Evolutionary conservation across 2,888 invertebrate species (phyloP).

Genomic region (Melangyna quadrimaculata): DNA sequence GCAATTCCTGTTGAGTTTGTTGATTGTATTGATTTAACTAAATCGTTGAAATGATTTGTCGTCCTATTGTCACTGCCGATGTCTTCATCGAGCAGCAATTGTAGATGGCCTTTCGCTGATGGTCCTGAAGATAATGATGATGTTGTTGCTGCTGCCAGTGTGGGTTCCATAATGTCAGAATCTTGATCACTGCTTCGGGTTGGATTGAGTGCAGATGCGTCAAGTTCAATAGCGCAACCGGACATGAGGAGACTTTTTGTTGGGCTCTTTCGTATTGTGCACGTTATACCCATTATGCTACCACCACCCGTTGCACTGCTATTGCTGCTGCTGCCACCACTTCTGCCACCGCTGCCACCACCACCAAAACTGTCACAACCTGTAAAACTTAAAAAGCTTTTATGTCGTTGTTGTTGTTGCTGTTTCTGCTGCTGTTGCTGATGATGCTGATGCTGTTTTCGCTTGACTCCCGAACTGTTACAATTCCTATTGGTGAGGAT

Average conservation of each 20-base stretch:
- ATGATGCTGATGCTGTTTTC: conserved; percentile 34
- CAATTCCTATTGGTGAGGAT: conserved; percentile 57
- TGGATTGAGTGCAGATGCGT: conserved; percentile 29
- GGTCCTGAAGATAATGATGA: conserved; percentile 24
- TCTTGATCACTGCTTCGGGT: conserved; percentile 57
- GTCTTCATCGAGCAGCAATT: conserved; percentile 34
- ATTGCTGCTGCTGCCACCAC: conserved; percentile 62
- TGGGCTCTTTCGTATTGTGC: conserved; percentile 64
- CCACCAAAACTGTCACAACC: background rate
- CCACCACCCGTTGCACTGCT: conserved; percentile 61
- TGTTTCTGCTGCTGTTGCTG: conserved; percentile 47
- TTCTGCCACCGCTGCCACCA: conserved; percentile 54
- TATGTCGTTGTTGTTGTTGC: conserved; percentile 58
- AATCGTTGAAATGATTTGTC: conserved; percentile 70
- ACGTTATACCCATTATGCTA: conserved; percentile 68
- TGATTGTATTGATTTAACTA: conserved; percentile 66
- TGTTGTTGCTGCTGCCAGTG: conserved; percentile 11
- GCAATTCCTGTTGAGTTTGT: conserved; percentile 72
- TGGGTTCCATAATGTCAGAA: conserved; percentile 61
- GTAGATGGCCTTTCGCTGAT: conserved; percentile 47
- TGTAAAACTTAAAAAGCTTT: background rate
- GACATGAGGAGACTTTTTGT: conserved; percentile 63
- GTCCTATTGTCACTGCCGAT: conserved; percentile 73
- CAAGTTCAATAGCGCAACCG: conserved; percentile 61
- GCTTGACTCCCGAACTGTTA: conserved; percentile 34